phyloP scores from a whole-genome alignment of 2,888 invertebrate genomes.

The Cyrtodaria siliqua region DNA sequence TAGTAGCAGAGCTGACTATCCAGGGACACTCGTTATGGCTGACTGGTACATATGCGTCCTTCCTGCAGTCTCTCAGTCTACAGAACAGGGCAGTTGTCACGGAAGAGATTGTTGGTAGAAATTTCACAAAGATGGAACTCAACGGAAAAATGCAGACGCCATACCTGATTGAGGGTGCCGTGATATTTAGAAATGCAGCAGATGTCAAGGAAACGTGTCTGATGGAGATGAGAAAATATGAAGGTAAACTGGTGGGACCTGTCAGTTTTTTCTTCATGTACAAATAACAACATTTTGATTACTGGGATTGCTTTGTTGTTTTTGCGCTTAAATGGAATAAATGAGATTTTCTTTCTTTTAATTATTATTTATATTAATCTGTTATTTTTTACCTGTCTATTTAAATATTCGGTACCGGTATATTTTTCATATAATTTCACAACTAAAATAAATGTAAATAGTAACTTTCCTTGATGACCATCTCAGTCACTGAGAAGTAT shows the following conservation, averaged over 20 bases:
- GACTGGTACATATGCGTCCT: slow-evolving; percentile 31
- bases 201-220: slow-evolving; percentile 16
- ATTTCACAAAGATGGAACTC: slow-evolving; percentile 31
- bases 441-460: too few relatives aligned
- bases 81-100: slow-evolving; percentile 11
- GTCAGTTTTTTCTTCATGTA: too few relatives aligned
- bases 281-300: too few relatives aligned
- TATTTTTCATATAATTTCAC: too few relatives aligned
- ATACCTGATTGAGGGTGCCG: slow-evolving; percentile 12
- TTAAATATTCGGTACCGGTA: too few relatives aligned
- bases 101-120: slow-evolving; percentile 22
- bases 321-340: too few relatives aligned
- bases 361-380: too few relatives aligned
- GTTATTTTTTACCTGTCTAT: too few relatives aligned
- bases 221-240: slow-evolving; percentile 40
- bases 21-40: slow-evolving; percentile 4
- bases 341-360: too few relatives aligned
- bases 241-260: slow-evolving; percentile 48
- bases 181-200: not conserved
- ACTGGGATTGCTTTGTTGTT: too few relatives aligned
- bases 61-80: slow-evolving; percentile 17
- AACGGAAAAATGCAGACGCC: slow-evolving; percentile 24
- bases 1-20: slow-evolving; percentile 10
- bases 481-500: too few relatives aligned
- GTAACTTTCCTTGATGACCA: too few relatives aligned